phyloP scores from a whole-genome alignment of 1,140 invertebrate genomes.

The Scaptodrosophila lebanonensis region DNA sequence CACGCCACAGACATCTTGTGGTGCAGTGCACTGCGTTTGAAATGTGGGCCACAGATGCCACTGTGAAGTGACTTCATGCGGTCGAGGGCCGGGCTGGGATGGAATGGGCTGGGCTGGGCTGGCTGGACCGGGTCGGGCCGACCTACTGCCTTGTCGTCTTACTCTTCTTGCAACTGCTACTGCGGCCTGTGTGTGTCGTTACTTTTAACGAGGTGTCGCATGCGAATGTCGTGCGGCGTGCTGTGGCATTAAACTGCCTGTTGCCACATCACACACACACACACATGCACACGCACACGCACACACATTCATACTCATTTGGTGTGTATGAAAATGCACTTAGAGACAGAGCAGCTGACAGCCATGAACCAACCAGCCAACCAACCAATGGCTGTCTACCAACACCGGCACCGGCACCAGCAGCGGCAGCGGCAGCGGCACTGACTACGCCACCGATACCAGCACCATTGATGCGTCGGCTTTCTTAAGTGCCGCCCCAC shows the following conservation, averaged over 20 bases:
- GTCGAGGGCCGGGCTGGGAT: slow-evolving; percentile 36
- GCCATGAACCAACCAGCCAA: too few species aligned
- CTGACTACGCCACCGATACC: too few species aligned
- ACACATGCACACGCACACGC: not conserved
- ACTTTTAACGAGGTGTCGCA: slow-evolving; percentile 74
- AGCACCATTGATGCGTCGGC: too few species aligned
- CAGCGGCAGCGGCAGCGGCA: slow-evolving; percentile 7
- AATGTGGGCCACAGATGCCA: slow-evolving; percentile 4
- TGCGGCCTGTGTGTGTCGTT: slow-evolving; percentile 52
- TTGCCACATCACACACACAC: slow-evolving; percentile 31
- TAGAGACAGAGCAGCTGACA: slow-evolving; percentile 43
- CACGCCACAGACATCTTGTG: slow-evolving; percentile 36
- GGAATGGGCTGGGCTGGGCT: slow-evolving; percentile 31
- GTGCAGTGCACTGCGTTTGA: not conserved
- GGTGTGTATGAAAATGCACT: slow-evolving; percentile 58
- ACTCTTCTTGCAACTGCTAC: slow-evolving; percentile 35
- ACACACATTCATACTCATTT: not conserved
- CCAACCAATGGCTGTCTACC: too few species aligned
- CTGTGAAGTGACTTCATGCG: slow-evolving; percentile 27
- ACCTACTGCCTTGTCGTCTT: not conserved
- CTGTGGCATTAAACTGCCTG: slow-evolving; percentile 42
- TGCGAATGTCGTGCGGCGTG: slow-evolving; percentile 46
- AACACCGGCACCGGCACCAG: slow-evolving; percentile 23
- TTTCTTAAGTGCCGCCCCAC: not conserved
- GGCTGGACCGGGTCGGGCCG: too few species aligned